phyloP scores from a whole-genome alignment of 2,113 vertebrate genomes.

The Cyanoderma ruficeps region DNA sequence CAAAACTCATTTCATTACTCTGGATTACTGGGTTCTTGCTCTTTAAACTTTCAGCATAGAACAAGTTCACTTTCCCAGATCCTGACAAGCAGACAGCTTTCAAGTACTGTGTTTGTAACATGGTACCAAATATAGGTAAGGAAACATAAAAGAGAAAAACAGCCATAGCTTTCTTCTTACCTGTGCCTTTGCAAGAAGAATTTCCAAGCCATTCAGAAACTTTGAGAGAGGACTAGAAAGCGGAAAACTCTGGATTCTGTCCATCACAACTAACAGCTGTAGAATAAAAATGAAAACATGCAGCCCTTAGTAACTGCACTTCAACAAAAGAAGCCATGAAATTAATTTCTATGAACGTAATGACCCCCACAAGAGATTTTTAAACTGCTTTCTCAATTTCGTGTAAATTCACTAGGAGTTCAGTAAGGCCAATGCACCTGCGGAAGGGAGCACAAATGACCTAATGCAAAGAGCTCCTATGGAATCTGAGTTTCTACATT shows the following conservation, averaged over 20 bases:
- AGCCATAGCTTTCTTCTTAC: slow-evolving; percentile 64
- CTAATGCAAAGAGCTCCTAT: neutral
- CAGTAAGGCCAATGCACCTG: accelerated
- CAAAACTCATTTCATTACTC: neutral
- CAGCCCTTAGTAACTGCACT: neutral
- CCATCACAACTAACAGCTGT: slow-evolving; percentile 88
- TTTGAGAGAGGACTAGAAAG: slow-evolving; percentile 92
- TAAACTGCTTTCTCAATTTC: neutral
- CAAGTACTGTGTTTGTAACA: neutral
- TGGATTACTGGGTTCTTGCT: neutral
- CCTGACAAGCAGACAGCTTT: neutral
- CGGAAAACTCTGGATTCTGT: slow-evolving; percentile 88
- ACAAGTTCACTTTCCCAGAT: neutral
- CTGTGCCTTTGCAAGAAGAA: slow-evolving; percentile 93
- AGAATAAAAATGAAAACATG: neutral
- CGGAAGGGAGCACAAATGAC: neutral
- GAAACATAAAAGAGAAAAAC: neutral
- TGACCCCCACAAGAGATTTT: neutral
- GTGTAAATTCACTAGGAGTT: neutral
- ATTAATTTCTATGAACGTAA: neutral
- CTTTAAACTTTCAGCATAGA: neutral
- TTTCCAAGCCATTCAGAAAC: slow-evolving; percentile 95
- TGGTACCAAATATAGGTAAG: neutral
- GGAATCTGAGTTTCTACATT: neutral
- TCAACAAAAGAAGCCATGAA: neutral